Evolutionary conservation across 1,140 invertebrate species (phyloP), one percentile per base, ranked within the genome.

Genomic region (Drosophila sechellia): DNA sequence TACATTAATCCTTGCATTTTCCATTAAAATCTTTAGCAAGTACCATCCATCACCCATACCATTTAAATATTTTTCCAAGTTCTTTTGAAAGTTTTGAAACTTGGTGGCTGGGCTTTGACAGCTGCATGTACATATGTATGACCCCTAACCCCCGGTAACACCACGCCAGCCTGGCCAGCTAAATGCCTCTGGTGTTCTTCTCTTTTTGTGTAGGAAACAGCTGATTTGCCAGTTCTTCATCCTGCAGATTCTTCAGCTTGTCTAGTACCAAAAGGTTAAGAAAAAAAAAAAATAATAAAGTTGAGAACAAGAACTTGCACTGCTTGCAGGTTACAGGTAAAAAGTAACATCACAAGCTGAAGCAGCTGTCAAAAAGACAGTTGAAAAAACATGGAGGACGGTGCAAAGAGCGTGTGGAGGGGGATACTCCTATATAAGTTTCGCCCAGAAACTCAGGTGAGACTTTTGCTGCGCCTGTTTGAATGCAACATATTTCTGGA

Each of bases 341-440:
- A 27, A 52, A 55, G 43, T 35, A 53, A 40, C 46, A 64, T 58
- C 37, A 39, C 66, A 12, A 59, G 58, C 65, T 57, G 59, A 48
- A 68, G 71, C 83, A 87, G 81, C 81, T 86, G 83, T 86, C 83
- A 86, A 86, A 86, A 86, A 86, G 78, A 86, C 83, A 86, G 83
- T 81, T 86, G 75, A 64, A 70, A 81, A 81, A 86, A 86, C 81
- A 43, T 39, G 74, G 15, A 22, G 20, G 20, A 22, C 20, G 20
- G 20, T 22, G 20, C 20, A 22, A 22, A 22, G 20, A 3, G 20
- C 20, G 20, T 22, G 20, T 0, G 22, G 0, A 0, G 1, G 11
- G 15, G 1, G 20, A 1, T 4, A 22, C 20, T 46, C 5, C 42
- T 45, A 46, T 13, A 13, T 11, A 50, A 17, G 25, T 50, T 50